Percentiles rank a stretch among this genome's conserved stretches.
Evolutionary conservation across 2,113 vertebrate genomes (phyloP).

Genomic region (Malurus cyaneus): DNA sequence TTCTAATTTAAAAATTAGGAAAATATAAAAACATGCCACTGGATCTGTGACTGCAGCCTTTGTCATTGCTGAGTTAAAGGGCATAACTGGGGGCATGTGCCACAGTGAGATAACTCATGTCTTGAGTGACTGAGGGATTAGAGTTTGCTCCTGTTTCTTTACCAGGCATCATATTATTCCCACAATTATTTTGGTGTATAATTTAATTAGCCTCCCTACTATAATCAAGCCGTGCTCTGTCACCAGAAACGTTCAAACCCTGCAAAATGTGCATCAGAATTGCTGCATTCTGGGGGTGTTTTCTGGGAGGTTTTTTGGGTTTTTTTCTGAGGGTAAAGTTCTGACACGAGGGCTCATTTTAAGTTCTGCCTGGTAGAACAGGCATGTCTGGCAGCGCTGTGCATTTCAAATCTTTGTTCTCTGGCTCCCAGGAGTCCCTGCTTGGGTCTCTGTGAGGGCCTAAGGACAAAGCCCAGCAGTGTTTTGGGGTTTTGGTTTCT

Average conservation of each 20-base stretch:
- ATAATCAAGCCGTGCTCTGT: conserved; percentile 24
- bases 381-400: neutral
- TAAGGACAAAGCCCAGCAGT: neutral
- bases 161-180: neutral
- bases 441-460: neutral
- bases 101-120: neutral
- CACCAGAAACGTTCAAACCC: neutral
- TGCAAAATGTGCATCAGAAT: neutral
- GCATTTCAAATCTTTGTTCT: neutral
- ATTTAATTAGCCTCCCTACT: conserved; percentile 33
- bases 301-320: neutral
- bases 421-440: neutral
- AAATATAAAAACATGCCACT: neutral
- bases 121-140: neutral
- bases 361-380: neutral
- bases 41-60: neutral
- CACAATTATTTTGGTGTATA: conserved; percentile 12
- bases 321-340: neutral
- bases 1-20: conserved; percentile 49
- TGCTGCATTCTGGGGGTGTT: neutral
- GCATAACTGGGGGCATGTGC: neutral
- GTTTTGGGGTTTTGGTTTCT: neutral
- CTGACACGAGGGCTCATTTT: neutral
- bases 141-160: neutral
- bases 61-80: conserved; percentile 1